Conservation (phyloP, 2,888 invertebrate genomes). For the Oasisia sp. region DNA sequence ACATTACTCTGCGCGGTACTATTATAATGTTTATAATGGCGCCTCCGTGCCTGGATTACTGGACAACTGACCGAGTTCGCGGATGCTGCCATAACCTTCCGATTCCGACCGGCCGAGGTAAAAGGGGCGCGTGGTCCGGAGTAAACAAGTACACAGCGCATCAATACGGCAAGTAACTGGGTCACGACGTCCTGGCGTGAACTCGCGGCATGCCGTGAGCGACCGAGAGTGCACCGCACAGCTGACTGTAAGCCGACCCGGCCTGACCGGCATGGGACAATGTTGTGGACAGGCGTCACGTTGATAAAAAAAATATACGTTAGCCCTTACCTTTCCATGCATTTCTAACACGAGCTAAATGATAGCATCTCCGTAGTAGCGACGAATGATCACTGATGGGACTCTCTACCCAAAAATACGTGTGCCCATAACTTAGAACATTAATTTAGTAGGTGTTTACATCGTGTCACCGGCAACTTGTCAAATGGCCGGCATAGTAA, state of each 20-base stretch:
- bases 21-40: too few relatives aligned
- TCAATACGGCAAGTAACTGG: neutral
- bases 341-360: too few relatives aligned
- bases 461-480: too few relatives aligned
- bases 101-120: neutral
- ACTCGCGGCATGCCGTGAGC: neutral
- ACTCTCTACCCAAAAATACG: too few relatives aligned
- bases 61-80: neutral
- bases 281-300: neutral
- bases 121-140: neutral
- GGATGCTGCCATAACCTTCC: neutral
- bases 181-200: neutral
- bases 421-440: too few relatives aligned
- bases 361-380: too few relatives aligned
- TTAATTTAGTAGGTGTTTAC: too few relatives aligned
- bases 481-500: too few relatives aligned
- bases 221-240: neutral
- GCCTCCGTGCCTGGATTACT: too few relatives aligned
- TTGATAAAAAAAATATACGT: neutral
- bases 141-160: neutral
- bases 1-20: too few relatives aligned
- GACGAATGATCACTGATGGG: too few relatives aligned
- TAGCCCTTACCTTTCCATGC: neutral
- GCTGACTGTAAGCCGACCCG: neutral
- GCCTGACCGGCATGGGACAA: neutral